A percentile compares a stretch with the other conserved stretches of the same genome.
Conservation (phyloP, 2,888 invertebrate genomes). For the Yponomeuta cagnagella region DNA sequence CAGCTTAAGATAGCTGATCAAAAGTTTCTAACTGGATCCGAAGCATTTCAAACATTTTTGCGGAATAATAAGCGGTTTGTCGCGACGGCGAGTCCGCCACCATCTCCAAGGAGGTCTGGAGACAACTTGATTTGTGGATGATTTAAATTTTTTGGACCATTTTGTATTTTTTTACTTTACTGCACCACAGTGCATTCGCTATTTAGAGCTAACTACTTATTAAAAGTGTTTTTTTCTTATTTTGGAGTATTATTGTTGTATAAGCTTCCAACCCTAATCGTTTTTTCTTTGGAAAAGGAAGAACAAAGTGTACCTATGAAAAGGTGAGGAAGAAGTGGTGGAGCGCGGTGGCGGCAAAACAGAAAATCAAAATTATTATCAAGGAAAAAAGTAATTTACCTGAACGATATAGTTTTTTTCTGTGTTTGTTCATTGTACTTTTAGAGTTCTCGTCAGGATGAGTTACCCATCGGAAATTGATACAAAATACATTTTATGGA, state of each 20-base stretch:
- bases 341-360: no score
- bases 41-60: constrained; percentile 52
- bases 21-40: constrained; percentile 49
- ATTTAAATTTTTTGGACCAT: constrained; percentile 22
- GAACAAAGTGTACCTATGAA: neutral
- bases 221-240: neutral
- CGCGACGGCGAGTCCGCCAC: constrained; percentile 18
- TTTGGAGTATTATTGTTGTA: neutral
- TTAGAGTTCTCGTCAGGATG: neutral
- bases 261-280: neutral
- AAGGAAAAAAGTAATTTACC: neutral
- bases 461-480: neutral
- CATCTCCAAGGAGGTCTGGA: constrained; percentile 14
- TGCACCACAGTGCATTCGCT: neutral
- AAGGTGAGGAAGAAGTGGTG: neutral
- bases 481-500: constrained; percentile 39
- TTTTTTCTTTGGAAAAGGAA: neutral
- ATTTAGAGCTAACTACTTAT: neutral
- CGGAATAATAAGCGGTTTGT: constrained; percentile 36
- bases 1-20: constrained; percentile 2
- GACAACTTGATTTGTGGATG: constrained; percentile 23
- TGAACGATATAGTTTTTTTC: neutral
- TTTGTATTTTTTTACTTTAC: neutral
- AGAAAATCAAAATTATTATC: no score
- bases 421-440: neutral